Evolutionary conservation across 2,113 vertebrate genomes (phyloP).

Genomic region (Triplophysa rosa): DNA sequence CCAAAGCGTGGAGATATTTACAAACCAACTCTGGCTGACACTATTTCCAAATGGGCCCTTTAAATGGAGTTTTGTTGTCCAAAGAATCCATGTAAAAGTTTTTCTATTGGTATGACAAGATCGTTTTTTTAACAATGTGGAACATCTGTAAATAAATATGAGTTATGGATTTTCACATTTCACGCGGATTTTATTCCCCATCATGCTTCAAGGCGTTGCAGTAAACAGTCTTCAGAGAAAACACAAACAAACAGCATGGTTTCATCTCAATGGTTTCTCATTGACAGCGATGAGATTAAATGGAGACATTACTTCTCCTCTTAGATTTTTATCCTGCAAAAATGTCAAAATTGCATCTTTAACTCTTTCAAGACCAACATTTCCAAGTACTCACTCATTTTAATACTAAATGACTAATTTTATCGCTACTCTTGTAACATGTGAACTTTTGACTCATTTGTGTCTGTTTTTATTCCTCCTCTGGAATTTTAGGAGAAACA

Average conservation of each 20-base stretch:
- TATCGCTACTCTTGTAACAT: no score
- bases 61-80: neutral
- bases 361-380: no score
- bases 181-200: neutral
- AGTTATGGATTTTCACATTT: neutral
- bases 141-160: neutral
- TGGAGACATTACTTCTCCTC: neutral
- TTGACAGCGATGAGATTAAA: neutral
- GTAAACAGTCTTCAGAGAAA: neutral
- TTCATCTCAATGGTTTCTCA: neutral
- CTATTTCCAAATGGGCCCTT: slow-evolving; percentile 34
- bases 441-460: no score
- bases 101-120: neutral
- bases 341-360: no score
- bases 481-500: no score
- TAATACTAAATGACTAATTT: no score
- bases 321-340: no score
- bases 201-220: neutral
- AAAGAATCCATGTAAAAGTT: neutral
- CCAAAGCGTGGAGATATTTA: slow-evolving; percentile 43
- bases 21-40: slow-evolving; percentile 42
- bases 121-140: neutral
- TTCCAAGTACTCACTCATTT: no score
- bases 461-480: no score
- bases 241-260: no score